These are phyloP conservation scores for Malurus elegans DNA, from an alignment of 2,113 vertebrate genomes.

Conservation along the genomic window DNA sequence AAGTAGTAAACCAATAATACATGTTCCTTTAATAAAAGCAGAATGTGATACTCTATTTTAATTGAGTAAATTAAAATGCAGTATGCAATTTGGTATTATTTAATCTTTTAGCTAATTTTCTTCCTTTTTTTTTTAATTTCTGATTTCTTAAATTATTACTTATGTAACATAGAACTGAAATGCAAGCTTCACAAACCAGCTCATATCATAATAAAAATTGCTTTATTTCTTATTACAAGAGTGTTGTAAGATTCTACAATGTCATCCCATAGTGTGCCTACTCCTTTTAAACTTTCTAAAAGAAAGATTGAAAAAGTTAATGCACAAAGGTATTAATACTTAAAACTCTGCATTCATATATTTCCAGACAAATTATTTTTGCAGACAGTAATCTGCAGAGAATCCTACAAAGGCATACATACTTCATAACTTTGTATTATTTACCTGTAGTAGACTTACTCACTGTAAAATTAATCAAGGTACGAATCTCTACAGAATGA, in stretches of 20 bases:
- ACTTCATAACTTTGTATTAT: neutral
- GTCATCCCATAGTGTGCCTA: neutral
- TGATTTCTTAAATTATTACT: neutral
- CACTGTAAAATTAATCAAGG: neutral
- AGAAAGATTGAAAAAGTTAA: neutral
- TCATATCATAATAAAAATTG: neutral
- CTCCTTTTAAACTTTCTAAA: neutral
- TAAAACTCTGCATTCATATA: neutral
- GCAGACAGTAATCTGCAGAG: neutral
- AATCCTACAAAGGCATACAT: neutral
- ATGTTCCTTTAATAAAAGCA: conserved; percentile 6
- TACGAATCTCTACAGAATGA: neutral
- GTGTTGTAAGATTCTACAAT: neutral
- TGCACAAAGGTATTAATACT: neutral
- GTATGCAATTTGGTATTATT: conserved; percentile 10
- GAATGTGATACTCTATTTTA: conserved; percentile 4
- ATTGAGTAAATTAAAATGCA: conserved; percentile 4
- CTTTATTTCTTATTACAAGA: conserved; percentile 2
- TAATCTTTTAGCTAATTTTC: neutral
- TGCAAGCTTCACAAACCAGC: neutral
- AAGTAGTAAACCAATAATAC: neutral
- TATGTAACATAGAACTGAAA: neutral
- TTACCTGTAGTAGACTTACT: neutral
- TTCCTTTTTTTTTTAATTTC: neutral
- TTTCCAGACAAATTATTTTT: neutral